These are phyloP conservation scores for Apodemus speciosus DNA, from an alignment of 2,113 vertebrate genomes.

Conservation along the genomic window DNA sequence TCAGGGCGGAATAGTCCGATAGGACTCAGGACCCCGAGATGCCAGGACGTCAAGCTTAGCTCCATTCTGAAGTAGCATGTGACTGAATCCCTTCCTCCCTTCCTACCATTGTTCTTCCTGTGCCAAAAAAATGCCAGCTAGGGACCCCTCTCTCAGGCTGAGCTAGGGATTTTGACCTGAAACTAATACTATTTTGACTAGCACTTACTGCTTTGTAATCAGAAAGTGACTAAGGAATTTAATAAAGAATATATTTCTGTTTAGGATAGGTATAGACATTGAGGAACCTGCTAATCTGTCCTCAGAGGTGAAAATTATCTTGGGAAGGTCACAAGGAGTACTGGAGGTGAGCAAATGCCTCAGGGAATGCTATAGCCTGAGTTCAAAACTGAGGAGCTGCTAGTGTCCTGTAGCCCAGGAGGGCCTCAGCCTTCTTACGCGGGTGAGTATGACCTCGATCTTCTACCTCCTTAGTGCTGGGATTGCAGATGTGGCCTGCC, in stretches of 20 bases:
- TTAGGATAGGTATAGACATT: not conserved
- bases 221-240: not conserved
- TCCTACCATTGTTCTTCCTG: not conserved
- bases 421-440: not conserved
- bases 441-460: not conserved
- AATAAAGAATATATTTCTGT: not conserved
- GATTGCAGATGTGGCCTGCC: not conserved
- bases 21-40: not conserved
- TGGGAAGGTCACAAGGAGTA: not conserved
- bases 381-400: not conserved
- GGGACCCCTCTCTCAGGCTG: not conserved
- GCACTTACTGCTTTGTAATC: not conserved
- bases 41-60: not conserved
- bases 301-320: not conserved
- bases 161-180: not conserved
- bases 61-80: not conserved
- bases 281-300: not conserved
- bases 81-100: not conserved
- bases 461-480: not conserved
- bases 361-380: not conserved
- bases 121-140: too few relatives aligned
- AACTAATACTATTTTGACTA: not conserved
- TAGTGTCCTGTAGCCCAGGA: not conserved
- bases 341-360: accelerated
- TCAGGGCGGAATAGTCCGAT: not conserved